Conservation (phyloP, 2,113 vertebrate genomes). For the Pseudopipra pipra region DNA sequence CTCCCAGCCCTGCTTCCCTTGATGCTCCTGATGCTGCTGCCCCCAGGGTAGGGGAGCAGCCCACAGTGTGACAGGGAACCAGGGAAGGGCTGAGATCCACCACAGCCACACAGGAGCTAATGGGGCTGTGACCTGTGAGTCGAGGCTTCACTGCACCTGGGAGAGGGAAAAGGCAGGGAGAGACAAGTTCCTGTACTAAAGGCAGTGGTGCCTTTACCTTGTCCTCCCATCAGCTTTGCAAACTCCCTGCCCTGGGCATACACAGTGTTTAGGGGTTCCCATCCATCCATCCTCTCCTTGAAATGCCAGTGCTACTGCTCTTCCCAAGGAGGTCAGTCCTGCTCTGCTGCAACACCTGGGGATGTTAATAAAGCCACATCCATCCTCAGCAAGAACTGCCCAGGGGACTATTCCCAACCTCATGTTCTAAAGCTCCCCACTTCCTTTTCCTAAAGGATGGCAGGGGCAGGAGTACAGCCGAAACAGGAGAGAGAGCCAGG, state of each 20-base stretch:
- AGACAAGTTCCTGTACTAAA: background rate
- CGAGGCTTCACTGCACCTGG: accelerated
- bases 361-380: background rate
- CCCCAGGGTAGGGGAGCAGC: background rate
- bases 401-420: too few species aligned
- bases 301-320: background rate
- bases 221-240: accelerated
- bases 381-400: background rate
- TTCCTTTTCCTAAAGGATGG: background rate
- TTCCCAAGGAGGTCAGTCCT: accelerated
- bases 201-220: background rate
- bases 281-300: background rate
- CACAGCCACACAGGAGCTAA: background rate
- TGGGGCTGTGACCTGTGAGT: background rate
- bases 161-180: background rate
- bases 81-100: background rate
- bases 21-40: accelerated
- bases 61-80: accelerated
- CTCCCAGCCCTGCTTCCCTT: background rate
- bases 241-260: background rate
- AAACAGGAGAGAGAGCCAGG: background rate
- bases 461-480: background rate
- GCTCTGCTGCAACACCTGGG: background rate
- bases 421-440: background rate
- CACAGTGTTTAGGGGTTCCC: background rate